Base-by-base conservation (phyloP, 2,113 vertebrate species). In the Nipponia nippon region DNA sequence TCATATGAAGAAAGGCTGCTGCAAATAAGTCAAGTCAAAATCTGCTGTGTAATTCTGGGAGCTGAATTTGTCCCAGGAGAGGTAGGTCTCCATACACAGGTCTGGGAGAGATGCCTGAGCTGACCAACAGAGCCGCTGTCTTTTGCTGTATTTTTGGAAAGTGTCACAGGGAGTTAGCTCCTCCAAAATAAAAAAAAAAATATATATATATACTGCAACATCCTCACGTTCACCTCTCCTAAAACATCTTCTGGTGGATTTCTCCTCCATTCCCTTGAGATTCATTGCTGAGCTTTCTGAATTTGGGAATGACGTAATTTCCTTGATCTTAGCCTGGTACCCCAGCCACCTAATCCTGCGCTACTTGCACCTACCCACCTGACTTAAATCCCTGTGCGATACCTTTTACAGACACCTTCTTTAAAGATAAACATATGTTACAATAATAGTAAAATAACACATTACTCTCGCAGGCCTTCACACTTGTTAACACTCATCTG, bases 371-470 rank as follows among this genome's bases (percentile, higher is more conserved):
- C 77, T 96, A 63, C 71, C 91, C 91, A 85, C 46, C 40, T 79
- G 92, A 86, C 58, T 83, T 92, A 75, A 71, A 92, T 91, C 89
- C 70, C 56, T 72, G 77, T 86, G 85, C 63, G 7, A 81, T 96
- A 97, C 97, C 93, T 95, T 95, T 85, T 92, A 95, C 94, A 95
- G 95, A 86, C 3, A 0, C 92, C 78, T 87, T 84, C 95, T 95
- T 97, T 94, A 97, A 98, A 97, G 89, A 90, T 93, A 98, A 97
- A 96, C 94, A 97, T 83, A 89, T 97, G 97, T 89, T 97, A 92
- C 79, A 97, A 97, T 75, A 89, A 93, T 26, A 95, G 85, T 93
- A 96, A 98, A 97, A 94, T 78, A 92, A 67, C 83, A 91, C 94
- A 83, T 81, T 96, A 62, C 94, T 97, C 92, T 91, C 2, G 1